phyloP scores from a whole-genome alignment of 2,797 vertebrate genomes.

The Dendrocincla tyrannina region DNA sequence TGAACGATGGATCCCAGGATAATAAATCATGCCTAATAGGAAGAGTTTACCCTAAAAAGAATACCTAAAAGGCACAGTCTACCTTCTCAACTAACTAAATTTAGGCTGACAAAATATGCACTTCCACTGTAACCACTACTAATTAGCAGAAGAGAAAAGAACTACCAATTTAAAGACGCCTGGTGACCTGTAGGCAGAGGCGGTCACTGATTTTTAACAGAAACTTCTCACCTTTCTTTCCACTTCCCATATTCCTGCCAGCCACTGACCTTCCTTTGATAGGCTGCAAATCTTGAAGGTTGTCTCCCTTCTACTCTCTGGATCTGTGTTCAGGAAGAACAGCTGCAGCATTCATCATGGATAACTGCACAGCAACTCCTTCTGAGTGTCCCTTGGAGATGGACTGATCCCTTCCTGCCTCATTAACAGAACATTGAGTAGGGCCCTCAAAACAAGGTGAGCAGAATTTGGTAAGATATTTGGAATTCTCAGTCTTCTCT shows the following conservation, averaged over 20 bases:
- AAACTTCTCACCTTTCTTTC: neutral
- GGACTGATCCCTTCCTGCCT: neutral
- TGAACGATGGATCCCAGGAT: neutral
- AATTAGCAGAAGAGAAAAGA: constrained; percentile 32
- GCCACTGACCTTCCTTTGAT: neutral
- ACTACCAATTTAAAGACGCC: neutral
- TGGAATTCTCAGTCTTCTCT: neutral
- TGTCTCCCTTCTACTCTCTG: neutral
- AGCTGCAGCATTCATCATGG: neutral
- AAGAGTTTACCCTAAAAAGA: constrained; percentile 8
- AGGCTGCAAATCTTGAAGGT: neutral
- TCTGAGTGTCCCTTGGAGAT: neutral
- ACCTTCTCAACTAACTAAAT: neutral
- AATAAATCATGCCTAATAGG: neutral
- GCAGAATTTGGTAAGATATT: neutral
- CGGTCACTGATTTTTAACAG: neutral
- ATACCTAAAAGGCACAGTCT: neutral
- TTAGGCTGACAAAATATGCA: constrained; percentile 6
- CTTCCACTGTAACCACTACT: neutral
- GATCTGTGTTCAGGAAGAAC: neutral
- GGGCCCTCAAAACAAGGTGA: neutral
- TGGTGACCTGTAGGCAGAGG: neutral
- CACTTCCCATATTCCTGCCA: neutral
- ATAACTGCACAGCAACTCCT: neutral
- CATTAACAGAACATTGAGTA: neutral